A percentile compares a stretch with the other conserved stretches of the same genome.
Evolutionary conservation across 2,113 vertebrate species (phyloP).

Genomic region (Dipodomys stephensi): DNA sequence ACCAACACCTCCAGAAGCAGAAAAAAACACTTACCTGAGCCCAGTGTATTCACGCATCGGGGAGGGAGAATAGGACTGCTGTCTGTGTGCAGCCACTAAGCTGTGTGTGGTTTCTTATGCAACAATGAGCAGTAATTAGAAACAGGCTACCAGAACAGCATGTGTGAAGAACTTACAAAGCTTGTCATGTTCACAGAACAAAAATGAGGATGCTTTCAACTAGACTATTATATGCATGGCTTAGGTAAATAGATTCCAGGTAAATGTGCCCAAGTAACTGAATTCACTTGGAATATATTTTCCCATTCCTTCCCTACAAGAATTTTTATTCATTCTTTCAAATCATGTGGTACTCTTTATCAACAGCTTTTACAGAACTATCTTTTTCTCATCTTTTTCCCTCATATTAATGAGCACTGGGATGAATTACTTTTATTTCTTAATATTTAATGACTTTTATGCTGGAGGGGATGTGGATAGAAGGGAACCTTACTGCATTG

Average conservation of each 20-base stretch:
- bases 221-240: neutral
- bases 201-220: neutral
- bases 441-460: neutral
- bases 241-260: neutral
- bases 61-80: fast-evolving
- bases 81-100: neutral
- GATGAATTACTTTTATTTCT: neutral
- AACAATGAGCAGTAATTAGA: neutral
- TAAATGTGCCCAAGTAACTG: neutral
- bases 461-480: too few relatives aligned
- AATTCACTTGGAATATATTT: neutral
- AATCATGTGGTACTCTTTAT: neutral
- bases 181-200: neutral
- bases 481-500: too few relatives aligned
- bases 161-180: neutral
- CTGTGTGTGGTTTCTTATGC: neutral
- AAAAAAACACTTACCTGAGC: neutral
- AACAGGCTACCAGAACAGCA: neutral
- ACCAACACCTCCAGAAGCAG: neutral
- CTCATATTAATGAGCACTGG: neutral
- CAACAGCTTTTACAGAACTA: neutral
- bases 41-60: neutral
- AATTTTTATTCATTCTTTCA: neutral
- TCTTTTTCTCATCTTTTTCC: neutral
- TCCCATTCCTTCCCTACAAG: neutral